Evolutionary conservation across 2,113 vertebrate genomes (phyloP).

Genomic region (Osmerus mordax): DNA sequence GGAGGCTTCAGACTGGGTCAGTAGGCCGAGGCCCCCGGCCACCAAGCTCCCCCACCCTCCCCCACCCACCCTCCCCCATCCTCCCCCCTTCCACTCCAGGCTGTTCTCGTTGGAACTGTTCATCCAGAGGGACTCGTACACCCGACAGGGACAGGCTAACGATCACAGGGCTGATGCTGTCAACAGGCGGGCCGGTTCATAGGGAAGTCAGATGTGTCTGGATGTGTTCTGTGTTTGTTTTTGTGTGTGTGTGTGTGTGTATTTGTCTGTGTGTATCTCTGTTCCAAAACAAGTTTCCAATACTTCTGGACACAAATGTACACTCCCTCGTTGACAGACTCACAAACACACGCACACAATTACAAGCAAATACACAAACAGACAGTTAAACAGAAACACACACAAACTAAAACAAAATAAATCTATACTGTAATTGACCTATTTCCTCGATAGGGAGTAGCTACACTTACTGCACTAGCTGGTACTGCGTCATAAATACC

Average conservation of each 20-base stretch:
- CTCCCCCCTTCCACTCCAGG: background rate
- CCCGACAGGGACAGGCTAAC: constrained; percentile 34
- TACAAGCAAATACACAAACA: too few relatives aligned
- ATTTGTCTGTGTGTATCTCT: background rate
- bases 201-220: background rate
- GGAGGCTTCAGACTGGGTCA: constrained; percentile 55
- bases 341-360: too few relatives aligned
- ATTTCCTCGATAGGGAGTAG: too few relatives aligned
- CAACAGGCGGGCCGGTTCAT: too few relatives aligned
- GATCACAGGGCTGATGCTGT: constrained; percentile 4
- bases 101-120: constrained; percentile 42
- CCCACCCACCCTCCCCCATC: too few relatives aligned
- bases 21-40: constrained; percentile 42
- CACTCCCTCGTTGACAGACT: too few relatives aligned
- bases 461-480: too few relatives aligned
- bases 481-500: too few relatives aligned
- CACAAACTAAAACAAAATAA: too few relatives aligned
- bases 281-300: background rate
- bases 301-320: background rate
- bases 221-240: background rate
- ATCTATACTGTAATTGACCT: too few relatives aligned
- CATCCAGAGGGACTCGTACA: constrained; percentile 33
- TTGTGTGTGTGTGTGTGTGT: constrained; percentile 11
- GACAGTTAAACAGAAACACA: too few relatives aligned
- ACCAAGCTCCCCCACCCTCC: background rate